Base-by-base conservation (phyloP, 2,113 vertebrate species). In the Cynoglossus semilaevis region DNA sequence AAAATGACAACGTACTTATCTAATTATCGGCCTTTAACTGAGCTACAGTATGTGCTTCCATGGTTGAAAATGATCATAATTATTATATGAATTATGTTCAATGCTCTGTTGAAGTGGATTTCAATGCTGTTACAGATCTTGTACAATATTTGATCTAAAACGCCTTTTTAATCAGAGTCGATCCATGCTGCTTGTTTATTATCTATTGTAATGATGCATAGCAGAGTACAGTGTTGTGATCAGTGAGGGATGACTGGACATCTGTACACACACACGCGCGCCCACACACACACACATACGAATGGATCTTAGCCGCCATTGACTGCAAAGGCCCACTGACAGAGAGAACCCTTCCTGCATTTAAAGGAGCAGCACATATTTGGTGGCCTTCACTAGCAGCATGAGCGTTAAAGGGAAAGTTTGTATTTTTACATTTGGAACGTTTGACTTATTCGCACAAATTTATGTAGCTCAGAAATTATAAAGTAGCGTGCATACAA, bases 291-390 rank as follows among this genome's bases (percentile, higher is more conserved):
- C 37, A 38, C 37, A 38, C 8, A 38, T n/a, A n/a, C 22, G 22
- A 29, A 29, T 41, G 14, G 38, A 71, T 64, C 76, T 78, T 62
- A 72, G 69, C 74, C 84, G 82, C 79, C 80, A 88, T 89, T 82
- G 84, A 87, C 77, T 81, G 78, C 84, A 81, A 80, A 76, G 70
- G 68, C 80, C 64, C 70, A 75, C 69, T 73, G 67, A 68, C 65
- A 63, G 71, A 74, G 63, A 77, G 10, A 53, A 79, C 75, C 79
- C 77, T 72, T 80, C 77, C 4, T 56, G 64, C 49, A 59, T 76
- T 86, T 88, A 88, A 89, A 88, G 86, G 17, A 47, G 84, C 87
- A 88, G 84, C 51, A 72, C 77, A 67, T 73, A 71, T 74, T 87
- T 73, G 70, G 63, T 72, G 58, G 70, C 46, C 56, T 72, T 73